Base-by-base conservation (phyloP, 2,797 vertebrate species). In the Danio kyathit region DNA sequence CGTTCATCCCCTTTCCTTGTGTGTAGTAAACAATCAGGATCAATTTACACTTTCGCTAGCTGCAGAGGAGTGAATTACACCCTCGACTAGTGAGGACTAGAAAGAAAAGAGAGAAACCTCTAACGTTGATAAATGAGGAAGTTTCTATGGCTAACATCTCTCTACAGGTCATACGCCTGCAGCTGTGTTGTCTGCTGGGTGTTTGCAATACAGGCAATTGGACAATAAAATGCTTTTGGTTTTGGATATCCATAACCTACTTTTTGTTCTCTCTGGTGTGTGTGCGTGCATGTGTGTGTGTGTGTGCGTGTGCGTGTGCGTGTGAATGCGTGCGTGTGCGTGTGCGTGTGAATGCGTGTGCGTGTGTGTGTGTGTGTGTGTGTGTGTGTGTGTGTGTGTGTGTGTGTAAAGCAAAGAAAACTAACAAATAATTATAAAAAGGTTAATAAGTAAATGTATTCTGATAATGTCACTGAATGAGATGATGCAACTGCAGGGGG, bases 11-110 rank as follows among this genome's bases (percentile, higher is more conserved):
- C 48, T 79, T 52, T 72, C 11, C 2, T 72, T 80, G 75, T 65
- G 65, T 70, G 61, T 74, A 65, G 51, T 65, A 74, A 74, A 80
- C 70, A 74, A 46, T 65, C 51, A 74, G 61, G 61, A 73, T 74
- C 51, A 74, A 57, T 74, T 82, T 54, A 78, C 56, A 66, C 43
- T 57, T 80, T 41, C 41, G 46, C 51, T 46, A 40, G 21, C 7
- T 61, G 43, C 49, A 63, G 74, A 78, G 52, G 61, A 72, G 54
- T 51, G n/a, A 51, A 78, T 78, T 65, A 65, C 21, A 51, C 49
- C 38, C 13, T 79, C 48, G 72, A 38, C 46, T 46, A 64, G 14
- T 48, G 69, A 44, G 40, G 40, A 52, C 74, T n/a, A 29, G n/a
- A 66, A 8, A 74, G n/a, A 66, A 43, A 70, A 48, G 13, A 19